These are phyloP conservation scores for Zhuqinia jingwanae DNA, from an alignment of 2,888 invertebrate species.

Conservation along the genomic window DNA sequence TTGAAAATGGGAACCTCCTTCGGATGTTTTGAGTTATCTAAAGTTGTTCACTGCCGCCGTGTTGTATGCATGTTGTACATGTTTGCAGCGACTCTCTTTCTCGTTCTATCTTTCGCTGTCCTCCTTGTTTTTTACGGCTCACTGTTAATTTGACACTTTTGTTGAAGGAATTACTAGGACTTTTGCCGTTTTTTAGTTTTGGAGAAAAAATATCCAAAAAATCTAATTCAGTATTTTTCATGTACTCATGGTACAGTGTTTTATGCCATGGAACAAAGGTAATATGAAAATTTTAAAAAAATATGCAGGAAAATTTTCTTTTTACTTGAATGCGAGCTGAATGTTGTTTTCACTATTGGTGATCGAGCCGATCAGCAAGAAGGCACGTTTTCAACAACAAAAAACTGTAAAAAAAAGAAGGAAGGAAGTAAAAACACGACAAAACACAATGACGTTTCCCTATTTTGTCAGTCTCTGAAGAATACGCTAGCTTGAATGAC, in stretches of 20 bases:
- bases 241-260: too few relatives aligned
- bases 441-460: too few relatives aligned
- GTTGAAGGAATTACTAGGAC: constrained; percentile 61
- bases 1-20: constrained; percentile 26
- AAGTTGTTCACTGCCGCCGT: too few relatives aligned
- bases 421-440: constrained; percentile 3
- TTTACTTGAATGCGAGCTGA: too few relatives aligned
- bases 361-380: constrained; percentile 18
- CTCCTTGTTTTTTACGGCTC: constrained; percentile 15
- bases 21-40: constrained; percentile 42
- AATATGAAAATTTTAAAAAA: too few relatives aligned
- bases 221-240: neutral
- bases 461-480: too few relatives aligned
- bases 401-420: constrained; percentile 16
- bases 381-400: constrained; percentile 27
- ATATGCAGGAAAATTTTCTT: too few relatives aligned
- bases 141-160: constrained; percentile 57
- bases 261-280: too few relatives aligned
- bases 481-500: constrained; percentile 16
- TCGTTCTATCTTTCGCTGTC: neutral
- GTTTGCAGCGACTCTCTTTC: too few relatives aligned
- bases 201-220: neutral
- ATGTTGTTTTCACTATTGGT: constrained; percentile 5
- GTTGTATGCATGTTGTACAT: too few relatives aligned
- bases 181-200: neutral